phyloP scores from a whole-genome alignment of 2,888 invertebrate genomes.

The Epirrita christyi region DNA sequence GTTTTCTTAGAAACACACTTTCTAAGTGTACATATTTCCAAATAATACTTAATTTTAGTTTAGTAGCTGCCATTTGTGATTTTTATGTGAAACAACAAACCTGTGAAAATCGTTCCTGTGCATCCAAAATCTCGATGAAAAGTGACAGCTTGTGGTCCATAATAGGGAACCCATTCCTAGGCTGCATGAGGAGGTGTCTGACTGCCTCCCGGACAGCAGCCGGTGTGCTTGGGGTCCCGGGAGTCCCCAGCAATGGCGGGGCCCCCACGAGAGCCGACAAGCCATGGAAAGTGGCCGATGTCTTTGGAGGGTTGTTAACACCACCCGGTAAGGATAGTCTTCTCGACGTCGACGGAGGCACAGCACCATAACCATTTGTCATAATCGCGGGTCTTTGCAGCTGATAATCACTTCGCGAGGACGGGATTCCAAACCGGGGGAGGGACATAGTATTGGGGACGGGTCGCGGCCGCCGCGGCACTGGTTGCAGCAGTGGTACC shows the following conservation, averaged over 20 bases:
- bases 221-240: conserved; percentile 82
- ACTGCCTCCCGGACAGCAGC: conserved; percentile 89
- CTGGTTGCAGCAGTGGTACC: conserved; percentile 82
- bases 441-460: conserved; percentile 68
- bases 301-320: conserved; percentile 80
- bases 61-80: neutral
- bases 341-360: conserved; percentile 79
- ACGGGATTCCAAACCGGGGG: conserved; percentile 81
- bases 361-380: conserved; percentile 79
- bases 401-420: conserved; percentile 87
- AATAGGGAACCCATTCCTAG: conserved; percentile 90
- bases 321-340: conserved; percentile 83
- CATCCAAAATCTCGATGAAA: conserved; percentile 92
- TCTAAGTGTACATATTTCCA: no score
- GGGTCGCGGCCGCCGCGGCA: conserved; percentile 81
- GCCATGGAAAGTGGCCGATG: conserved; percentile 87
- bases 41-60: neutral
- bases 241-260: conserved; percentile 62
- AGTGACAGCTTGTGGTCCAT: conserved; percentile 91
- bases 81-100: conserved; percentile 63
- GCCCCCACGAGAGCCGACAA: conserved; percentile 68
- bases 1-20: neutral
- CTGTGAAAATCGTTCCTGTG: conserved; percentile 93
- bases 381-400: conserved; percentile 82
- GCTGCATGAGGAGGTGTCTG: conserved; percentile 87